Evolutionary conservation across 2,113 vertebrate genomes (phyloP).

Genomic region (Condylura cristata): DNA sequence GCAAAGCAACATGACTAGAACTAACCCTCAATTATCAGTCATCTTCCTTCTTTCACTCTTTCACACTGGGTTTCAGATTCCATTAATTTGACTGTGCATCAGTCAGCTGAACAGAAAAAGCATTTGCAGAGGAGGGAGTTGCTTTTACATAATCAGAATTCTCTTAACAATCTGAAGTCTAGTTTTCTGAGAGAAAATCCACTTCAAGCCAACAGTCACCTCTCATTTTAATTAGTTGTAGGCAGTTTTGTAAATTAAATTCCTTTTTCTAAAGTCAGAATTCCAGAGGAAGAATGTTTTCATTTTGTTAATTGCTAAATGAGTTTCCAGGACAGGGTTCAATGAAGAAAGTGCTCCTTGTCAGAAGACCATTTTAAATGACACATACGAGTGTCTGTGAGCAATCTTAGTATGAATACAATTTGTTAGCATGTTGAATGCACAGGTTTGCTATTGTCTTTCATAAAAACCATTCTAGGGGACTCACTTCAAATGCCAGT

Average conservation of each 20-base stretch:
- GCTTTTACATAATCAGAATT: conserved; percentile 8
- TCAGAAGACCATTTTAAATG: neutral
- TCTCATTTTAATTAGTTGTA: conserved; percentile 62
- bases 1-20: neutral
- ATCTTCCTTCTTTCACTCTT: neutral
- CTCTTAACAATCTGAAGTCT: conserved; percentile 27
- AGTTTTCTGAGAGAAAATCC: conserved; percentile 55
- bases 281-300: conserved; percentile 47
- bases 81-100: neutral
- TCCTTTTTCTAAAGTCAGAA: conserved; percentile 35
- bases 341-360: neutral
- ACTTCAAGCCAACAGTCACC: conserved; percentile 54
- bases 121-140: neutral
- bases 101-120: neutral
- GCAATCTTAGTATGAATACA: neutral
- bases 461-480: neutral
- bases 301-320: conserved; percentile 42
- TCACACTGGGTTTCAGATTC: neutral
- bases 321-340: neutral
- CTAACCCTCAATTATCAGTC: neutral
- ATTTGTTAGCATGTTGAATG: neutral
- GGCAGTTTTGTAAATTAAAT: conserved; percentile 49
- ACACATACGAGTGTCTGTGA: neutral
- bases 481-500: conserved; percentile 11
- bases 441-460: neutral